Evolutionary conservation across 2,797 vertebrate species (phyloP).

Genomic region (Pteropus rufus): DNA sequence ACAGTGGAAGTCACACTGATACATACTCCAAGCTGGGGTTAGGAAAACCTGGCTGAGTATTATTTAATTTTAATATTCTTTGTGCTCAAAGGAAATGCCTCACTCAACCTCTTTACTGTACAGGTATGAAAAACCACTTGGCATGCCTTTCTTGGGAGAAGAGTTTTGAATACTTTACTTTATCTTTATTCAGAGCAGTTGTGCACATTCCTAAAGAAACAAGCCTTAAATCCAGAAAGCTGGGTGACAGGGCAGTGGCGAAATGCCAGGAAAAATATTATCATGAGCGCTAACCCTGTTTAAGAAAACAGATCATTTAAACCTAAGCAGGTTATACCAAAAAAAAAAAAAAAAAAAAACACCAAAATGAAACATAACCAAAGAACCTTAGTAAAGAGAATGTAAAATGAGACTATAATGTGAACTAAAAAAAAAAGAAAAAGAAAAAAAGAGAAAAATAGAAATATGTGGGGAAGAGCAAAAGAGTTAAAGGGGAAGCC

Average conservation of each 20-base stretch:
- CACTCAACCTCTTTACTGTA: not conserved
- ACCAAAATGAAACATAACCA: not conserved
- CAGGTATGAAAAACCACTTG: conserved; percentile 56
- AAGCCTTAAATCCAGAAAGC: conserved; percentile 49
- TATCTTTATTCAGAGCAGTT: conserved; percentile 56
- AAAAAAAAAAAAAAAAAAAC: not conserved
- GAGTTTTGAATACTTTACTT: conserved; percentile 57
- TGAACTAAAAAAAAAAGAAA: not conserved
- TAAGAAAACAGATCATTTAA: conserved; percentile 60
- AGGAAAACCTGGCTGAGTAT: not conserved
- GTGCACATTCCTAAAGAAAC: conserved; percentile 64
- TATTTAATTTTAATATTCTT: conserved; percentile 8
- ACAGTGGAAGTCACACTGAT: conserved; percentile 4
- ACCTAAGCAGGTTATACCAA: conserved; percentile 2
- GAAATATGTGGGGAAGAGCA: not conserved
- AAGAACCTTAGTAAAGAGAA: not conserved
- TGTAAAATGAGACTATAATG: not conserved
- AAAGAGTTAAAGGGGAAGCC: not conserved
- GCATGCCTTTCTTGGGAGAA: conserved; percentile 50
- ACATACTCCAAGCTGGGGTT: not conserved
- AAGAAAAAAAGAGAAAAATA: not conserved
- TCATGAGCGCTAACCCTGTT: not conserved
- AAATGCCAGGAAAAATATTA: conserved; percentile 56
- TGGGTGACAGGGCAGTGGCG: conserved; percentile 16
- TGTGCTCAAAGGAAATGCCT: conserved; percentile 10